Conservation (phyloP, 2,797 vertebrate genomes). For the Pseudocheirus occidentalis region DNA sequence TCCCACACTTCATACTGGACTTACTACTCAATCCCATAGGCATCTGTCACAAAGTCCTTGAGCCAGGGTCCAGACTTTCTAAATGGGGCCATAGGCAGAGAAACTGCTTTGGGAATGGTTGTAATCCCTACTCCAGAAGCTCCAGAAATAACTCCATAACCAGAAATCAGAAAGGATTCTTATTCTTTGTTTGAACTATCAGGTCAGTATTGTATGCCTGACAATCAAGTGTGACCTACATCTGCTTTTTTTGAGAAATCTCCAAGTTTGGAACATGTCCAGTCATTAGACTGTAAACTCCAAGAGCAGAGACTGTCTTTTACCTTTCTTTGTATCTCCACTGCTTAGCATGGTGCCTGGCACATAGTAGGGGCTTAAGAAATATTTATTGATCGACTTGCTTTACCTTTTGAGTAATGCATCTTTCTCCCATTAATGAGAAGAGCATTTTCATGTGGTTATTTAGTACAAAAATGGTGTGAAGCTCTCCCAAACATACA, state of each 20-base stretch:
- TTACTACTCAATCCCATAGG: background rate
- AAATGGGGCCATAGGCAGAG: background rate
- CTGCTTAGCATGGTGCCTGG: background rate
- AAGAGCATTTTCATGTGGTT: background rate
- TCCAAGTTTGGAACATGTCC: background rate
- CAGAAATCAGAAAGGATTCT: background rate
- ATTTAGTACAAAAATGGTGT: background rate
- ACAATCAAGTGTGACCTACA: background rate
- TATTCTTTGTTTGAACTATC: background rate
- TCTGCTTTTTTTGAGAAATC: background rate
- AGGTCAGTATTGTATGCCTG: background rate
- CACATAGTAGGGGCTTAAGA: background rate
- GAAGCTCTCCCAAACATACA: background rate
- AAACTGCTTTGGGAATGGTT: background rate
- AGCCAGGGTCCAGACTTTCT: background rate
- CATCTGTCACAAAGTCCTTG: background rate
- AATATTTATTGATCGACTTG: background rate
- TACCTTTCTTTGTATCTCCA: background rate
- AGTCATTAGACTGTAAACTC: background rate
- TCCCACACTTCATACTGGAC: background rate
- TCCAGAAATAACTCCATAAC: background rate
- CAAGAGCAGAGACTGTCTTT: background rate
- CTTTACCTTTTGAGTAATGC: background rate
- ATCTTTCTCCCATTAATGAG: background rate
- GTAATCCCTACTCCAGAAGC: background rate